Conservation (phyloP, 64 coral and sea anemone species). For the Anthopleura sola region DNA sequence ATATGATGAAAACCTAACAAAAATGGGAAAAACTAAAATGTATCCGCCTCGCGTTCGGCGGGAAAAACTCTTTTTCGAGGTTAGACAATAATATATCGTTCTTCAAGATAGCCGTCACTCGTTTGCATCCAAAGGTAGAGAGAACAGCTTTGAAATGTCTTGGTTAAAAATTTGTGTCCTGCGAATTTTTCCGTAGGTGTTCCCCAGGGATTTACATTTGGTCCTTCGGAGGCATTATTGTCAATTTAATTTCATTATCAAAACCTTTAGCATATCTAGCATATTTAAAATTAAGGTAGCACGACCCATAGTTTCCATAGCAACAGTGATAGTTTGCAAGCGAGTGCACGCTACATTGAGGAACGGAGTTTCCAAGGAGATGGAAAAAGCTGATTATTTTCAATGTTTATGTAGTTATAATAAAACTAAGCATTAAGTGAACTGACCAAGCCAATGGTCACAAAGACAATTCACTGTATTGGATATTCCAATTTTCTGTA, state of each 20-base stretch:
- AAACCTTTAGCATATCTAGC: neutral
- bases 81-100: neutral
- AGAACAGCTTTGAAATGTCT: too few species aligned
- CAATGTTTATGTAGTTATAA: slow-evolving; percentile 28
- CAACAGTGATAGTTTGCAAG: neutral
- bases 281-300: neutral
- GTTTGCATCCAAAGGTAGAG: neutral
- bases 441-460: slow-evolving; percentile 13
- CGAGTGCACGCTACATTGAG: neutral
- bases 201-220: neutral
- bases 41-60: neutral
- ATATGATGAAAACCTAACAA: neutral
- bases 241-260: neutral
- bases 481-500: slow-evolving; percentile 35
- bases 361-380: neutral
- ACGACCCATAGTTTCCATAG: neutral
- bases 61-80: neutral
- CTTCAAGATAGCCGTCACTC: neutral
- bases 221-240: neutral
- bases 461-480: neutral
- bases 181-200: neutral
- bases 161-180: too few species aligned
- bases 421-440: slow-evolving; percentile 5
- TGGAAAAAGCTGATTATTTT: slow-evolving; percentile 22
- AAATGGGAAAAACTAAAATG: neutral